Conservation (phyloP, 2,888 invertebrate genomes). For the Argynnis bischoffii region DNA sequence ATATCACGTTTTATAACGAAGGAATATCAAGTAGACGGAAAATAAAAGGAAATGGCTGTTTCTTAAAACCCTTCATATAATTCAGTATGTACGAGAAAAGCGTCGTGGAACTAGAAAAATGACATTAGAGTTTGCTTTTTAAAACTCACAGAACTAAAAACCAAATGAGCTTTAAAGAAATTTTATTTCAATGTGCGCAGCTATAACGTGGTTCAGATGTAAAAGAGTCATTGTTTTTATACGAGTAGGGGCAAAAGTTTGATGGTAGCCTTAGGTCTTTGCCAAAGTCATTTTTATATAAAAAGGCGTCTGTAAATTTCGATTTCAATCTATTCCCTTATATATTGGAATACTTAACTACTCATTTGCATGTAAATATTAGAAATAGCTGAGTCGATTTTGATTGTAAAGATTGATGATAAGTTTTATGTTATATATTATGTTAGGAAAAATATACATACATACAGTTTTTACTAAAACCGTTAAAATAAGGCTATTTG, state of each 20-base stretch:
- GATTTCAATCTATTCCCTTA: no score
- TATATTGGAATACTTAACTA: no score
- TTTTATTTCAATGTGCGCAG: constrained; percentile 19
- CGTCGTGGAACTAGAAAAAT: constrained; percentile 16
- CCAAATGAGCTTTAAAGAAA: constrained; percentile 19
- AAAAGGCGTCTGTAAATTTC: no score
- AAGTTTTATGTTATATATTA: no score
- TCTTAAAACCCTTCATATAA: constrained; percentile 16
- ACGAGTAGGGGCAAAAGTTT: constrained; percentile 6
- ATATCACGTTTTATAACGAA: constrained; percentile 15
- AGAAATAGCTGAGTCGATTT: no score
- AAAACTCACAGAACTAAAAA: constrained; percentile 20
- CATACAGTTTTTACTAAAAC: no score
- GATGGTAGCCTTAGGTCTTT: neutral
- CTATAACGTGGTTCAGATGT: constrained; percentile 7
- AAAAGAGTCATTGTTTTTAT: constrained; percentile 70
- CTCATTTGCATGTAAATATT: no score
- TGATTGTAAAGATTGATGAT: no score
- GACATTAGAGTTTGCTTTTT: constrained; percentile 20
- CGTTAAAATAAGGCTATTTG: neutral
- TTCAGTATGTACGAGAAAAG: constrained; percentile 14
- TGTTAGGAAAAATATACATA: no score
- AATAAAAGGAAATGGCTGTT: constrained; percentile 14
- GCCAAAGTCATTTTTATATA: neutral
- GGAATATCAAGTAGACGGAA: constrained; percentile 5